Evolutionary conservation across 2,888 invertebrate species (phyloP).

Genomic region (Hemistola chrysoprasaria): DNA sequence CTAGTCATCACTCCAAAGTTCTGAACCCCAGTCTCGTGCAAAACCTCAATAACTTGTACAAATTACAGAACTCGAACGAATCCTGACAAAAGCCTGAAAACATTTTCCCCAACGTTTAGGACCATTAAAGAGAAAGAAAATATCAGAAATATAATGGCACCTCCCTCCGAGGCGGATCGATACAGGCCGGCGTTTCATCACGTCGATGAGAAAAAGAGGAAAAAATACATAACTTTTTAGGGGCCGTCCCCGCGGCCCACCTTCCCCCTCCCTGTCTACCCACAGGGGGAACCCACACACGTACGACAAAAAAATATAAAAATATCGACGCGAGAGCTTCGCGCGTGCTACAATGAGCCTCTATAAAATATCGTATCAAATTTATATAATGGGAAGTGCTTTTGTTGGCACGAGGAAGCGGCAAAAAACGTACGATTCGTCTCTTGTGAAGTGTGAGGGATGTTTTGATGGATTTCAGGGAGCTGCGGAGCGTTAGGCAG

Average conservation of each 20-base stretch:
- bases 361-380: conserved; percentile 75
- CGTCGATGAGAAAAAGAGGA: conserved; percentile 79
- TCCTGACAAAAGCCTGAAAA: conserved; percentile 16
- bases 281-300: conserved; percentile 47
- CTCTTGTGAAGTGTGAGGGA: conserved; percentile 45
- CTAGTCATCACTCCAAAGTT: too few species aligned
- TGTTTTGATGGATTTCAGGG: conserved; percentile 47
- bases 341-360: conserved; percentile 70
- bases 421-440: conserved; percentile 56
- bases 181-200: conserved; percentile 75
- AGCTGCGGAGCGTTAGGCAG: conserved; percentile 8
- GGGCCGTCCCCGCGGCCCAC: conserved; percentile 58
- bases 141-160: conserved; percentile 41
- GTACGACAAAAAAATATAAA: conserved; percentile 57
- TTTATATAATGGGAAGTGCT: conserved; percentile 70
- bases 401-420: conserved; percentile 61
- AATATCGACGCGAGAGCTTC: conserved; percentile 55
- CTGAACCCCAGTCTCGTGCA: too few species aligned
- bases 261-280: conserved; percentile 26
- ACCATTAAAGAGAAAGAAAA: conserved; percentile 29
- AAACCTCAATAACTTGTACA: too few species aligned
- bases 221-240: conserved; percentile 82
- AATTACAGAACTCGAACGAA: too few species aligned
- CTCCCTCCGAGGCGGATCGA: conserved; percentile 59
- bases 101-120: conserved; percentile 6